A percentile compares a stretch with the other conserved stretches of the same genome.
These are phyloP conservation scores for Sycobia sp. DNA, from an alignment of 1,140 invertebrate genomes.

Conservation along the genomic window DNA sequence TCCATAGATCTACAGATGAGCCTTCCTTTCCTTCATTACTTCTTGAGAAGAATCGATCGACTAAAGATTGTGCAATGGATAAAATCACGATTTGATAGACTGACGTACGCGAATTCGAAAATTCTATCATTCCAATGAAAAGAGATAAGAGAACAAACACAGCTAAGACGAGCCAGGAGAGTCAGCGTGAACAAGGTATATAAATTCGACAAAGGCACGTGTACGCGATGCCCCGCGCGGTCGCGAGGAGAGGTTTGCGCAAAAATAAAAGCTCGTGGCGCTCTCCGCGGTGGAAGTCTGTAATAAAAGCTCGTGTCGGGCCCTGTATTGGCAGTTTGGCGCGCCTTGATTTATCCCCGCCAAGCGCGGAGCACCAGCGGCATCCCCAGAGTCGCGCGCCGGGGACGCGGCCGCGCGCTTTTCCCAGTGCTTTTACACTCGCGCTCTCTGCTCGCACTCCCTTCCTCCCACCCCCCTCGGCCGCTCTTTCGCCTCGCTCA, in stretches of 20 bases:
- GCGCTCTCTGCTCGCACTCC: too few species aligned
- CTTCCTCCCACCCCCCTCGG: background rate
- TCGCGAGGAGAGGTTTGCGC: too few species aligned
- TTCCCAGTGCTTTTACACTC: too few species aligned
- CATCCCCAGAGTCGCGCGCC: background rate
- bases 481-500: slow-evolving; percentile 1
- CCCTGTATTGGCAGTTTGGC: slow-evolving; percentile 55
- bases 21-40: too few species aligned
- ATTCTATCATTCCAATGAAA: background rate
- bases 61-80: background rate
- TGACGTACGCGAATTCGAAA: slow-evolving; percentile 6
- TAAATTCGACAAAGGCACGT: too few species aligned
- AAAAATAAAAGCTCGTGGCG: too few species aligned
- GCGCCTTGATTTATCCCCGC: slow-evolving; percentile 53
- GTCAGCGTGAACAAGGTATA: too few species aligned
- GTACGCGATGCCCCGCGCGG: too few species aligned
- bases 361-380: slow-evolving; percentile 34
- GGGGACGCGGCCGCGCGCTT: slow-evolving; percentile 1
- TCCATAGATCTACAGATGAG: too few species aligned
- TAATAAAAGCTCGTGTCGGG: slow-evolving; percentile 55
- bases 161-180: too few species aligned
- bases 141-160: background rate
- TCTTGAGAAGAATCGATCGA: background rate
- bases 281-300: too few species aligned
- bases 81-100: background rate